Percentiles rank a stretch among this genome's conserved stretches.
These are phyloP conservation scores for Phoxinus dragarum DNA, from an alignment of 2,797 vertebrate genomes.

Conservation along the genomic window DNA sequence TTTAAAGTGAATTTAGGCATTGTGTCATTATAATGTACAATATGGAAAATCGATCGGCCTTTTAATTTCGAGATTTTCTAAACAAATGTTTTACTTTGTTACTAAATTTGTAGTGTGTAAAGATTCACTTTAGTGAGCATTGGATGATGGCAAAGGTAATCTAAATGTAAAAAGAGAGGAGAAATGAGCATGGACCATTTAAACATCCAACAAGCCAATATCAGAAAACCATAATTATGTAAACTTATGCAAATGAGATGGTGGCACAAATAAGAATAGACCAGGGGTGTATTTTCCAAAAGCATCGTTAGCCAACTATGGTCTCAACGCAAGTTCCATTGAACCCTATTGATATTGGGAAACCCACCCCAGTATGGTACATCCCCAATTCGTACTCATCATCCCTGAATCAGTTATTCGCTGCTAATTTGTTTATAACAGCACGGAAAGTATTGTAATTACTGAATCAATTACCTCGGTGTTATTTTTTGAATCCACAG, in stretches of 20 bases:
- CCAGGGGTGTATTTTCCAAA: not conserved
- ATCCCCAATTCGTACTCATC: not conserved
- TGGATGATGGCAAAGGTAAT: not conserved
- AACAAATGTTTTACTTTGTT: not conserved
- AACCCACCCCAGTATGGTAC: not conserved
- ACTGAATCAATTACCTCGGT: conserved; percentile 24
- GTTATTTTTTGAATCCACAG: conserved; percentile 25
- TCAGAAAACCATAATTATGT: not conserved
- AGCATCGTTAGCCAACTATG: not conserved
- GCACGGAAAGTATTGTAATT: not conserved
- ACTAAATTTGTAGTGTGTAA: not conserved
- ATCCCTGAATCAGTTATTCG: conserved; percentile 13
- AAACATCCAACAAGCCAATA: not conserved
- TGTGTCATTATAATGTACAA: not conserved
- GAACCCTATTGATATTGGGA: not conserved
- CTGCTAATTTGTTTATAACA: conserved; percentile 25
- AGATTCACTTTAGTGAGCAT: not conserved
- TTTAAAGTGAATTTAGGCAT: too few species aligned
- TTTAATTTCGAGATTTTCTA: not conserved
- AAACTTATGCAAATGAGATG: not conserved
- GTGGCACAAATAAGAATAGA: not conserved
- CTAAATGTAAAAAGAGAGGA: not conserved
- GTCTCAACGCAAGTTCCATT: not conserved
- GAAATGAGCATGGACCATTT: not conserved
- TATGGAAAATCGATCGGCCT: not conserved